Percentiles rank a stretch among this genome's conserved stretches.
Evolutionary conservation across 53 echinoderm and acorn worm genomes (phyloP).

Genomic region (Arbacia lixula): DNA sequence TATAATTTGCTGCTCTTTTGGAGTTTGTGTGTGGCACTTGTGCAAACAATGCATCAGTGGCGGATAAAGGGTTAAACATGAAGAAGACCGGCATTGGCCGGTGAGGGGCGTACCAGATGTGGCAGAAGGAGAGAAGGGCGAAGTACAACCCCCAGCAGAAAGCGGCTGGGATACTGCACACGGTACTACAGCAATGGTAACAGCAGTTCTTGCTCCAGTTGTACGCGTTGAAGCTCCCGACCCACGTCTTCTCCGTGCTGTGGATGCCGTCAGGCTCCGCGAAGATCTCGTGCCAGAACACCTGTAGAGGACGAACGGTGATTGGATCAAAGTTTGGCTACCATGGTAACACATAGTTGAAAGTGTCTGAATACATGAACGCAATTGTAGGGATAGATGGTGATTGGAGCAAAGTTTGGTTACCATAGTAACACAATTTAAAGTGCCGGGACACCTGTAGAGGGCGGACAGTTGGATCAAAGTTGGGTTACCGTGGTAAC

Average conservation of each 20-base stretch:
- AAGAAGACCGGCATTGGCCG: not conserved
- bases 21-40: no score
- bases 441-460: no score
- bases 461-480: no score
- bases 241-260: constrained; percentile 81
- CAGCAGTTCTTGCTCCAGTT: constrained; percentile 86
- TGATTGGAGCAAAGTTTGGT: no score
- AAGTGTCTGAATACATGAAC: no score
- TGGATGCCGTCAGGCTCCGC: constrained; percentile 94
- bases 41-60: no score
- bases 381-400: no score
- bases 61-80: not conserved
- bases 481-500: no score
- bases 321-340: not conserved
- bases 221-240: constrained; percentile 76
- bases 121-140: constrained; percentile 91
- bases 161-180: constrained; percentile 84
- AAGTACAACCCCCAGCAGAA: constrained; percentile 92
- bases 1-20: no score
- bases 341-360: no score
- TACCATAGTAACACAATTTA: no score
- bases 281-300: constrained; percentile 86
- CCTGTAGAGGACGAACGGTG: constrained; percentile 39
- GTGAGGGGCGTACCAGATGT: constrained; percentile 81
- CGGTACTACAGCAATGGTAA: constrained; percentile 69